A percentile compares a stretch with the other conserved stretches of the same genome.
Conservation (phyloP, 2,888 invertebrate species). For the Aphrophora alni region DNA sequence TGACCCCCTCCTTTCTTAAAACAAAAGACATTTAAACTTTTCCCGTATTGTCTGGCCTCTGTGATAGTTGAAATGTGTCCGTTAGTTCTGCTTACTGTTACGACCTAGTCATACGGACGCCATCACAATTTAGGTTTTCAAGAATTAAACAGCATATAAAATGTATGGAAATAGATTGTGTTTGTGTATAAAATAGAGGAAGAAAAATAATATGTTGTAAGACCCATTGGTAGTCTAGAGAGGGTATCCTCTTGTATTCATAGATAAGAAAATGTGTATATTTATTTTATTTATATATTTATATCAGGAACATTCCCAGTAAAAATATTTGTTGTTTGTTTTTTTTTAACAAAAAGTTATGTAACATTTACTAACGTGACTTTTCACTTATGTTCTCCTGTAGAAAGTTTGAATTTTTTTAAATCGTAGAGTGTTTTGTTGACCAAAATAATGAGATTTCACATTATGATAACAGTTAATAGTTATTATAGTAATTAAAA, state of each 20-base stretch:
- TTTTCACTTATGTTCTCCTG: no score
- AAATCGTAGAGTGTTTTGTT: no score
- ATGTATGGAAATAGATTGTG: constrained; percentile 2
- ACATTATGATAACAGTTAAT: no score
- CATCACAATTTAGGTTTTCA: neutral
- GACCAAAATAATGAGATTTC: no score
- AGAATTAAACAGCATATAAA: neutral
- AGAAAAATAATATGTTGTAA: neutral
- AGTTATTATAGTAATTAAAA: no score
- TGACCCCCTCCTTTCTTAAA: constrained; percentile 21
- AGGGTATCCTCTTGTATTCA: neutral
- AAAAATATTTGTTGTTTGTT: neutral
- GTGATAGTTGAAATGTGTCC: neutral
- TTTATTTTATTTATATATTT: neutral
- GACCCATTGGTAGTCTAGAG: neutral
- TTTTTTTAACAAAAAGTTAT: neutral
- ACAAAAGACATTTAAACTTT: neutral
- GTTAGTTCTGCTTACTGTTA: neutral
- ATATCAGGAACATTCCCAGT: neutral
- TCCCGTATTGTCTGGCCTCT: neutral
- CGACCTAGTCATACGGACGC: neutral
- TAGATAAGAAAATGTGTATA: neutral
- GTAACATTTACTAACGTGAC: neutral
- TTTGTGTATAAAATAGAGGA: neutral
- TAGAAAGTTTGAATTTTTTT: no score